Percentiles rank a stretch among this genome's conserved stretches.
These are phyloP conservation scores for Drosophila rhopaloa DNA, from an alignment of 1,140 invertebrate species.

Conservation along the genomic window DNA sequence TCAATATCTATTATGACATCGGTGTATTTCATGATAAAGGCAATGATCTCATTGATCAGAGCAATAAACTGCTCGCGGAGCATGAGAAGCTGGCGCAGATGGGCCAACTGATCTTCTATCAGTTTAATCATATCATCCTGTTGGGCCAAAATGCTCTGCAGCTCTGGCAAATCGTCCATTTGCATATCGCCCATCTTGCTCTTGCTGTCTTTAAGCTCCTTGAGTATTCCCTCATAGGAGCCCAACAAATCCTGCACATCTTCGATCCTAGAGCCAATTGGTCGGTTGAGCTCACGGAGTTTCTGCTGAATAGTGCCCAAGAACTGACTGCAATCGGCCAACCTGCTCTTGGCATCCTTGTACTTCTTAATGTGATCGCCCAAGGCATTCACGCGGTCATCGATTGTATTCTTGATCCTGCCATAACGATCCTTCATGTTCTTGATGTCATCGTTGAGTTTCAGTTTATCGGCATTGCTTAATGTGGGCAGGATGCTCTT, in stretches of 20 bases:
- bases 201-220: constrained; percentile 92
- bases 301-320: constrained; percentile 92
- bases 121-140: constrained; percentile 93
- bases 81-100: constrained; percentile 90
- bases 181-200: constrained; percentile 91
- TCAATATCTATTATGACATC: constrained; percentile 94
- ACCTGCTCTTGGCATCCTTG: constrained; percentile 90
- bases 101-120: constrained; percentile 93
- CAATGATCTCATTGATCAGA: constrained; percentile 93
- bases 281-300: constrained; percentile 92
- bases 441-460: constrained; percentile 91
- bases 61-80: constrained; percentile 94
- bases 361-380: constrained; percentile 91
- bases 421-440: constrained; percentile 91
- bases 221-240: constrained; percentile 91
- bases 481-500: constrained; percentile 91
- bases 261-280: constrained; percentile 93
- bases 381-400: constrained; percentile 90
- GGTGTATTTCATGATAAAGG: constrained; percentile 94
- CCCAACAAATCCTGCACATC: constrained; percentile 92
- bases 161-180: constrained; percentile 89
- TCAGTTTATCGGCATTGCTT: constrained; percentile 93
- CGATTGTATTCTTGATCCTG: constrained; percentile 90
- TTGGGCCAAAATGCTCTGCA: constrained; percentile 91
- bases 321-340: constrained; percentile 92